Evolutionary conservation across 2,113 vertebrate genomes (phyloP), one percentile per base, ranked within the genome.

Genomic region (Coracopsis vasa): DNA sequence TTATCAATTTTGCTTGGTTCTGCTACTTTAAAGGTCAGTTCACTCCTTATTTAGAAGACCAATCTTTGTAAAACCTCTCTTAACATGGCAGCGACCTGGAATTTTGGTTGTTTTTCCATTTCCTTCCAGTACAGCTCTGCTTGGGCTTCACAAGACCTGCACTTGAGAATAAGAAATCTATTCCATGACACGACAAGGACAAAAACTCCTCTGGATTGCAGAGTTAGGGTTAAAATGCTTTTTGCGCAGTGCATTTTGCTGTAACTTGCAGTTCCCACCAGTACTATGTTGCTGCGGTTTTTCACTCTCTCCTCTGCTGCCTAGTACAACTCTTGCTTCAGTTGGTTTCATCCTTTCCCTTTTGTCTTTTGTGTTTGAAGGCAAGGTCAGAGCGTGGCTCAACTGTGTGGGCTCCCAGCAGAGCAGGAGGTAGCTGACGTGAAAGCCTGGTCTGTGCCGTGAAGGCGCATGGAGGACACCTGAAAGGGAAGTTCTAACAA

Each of bases 321-420:
- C 66, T 53, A 37, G 33, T 72, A 35, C 21, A n/a, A 73, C 47
- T 31, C 50, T 62, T n/a, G 47, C 87, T 96, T 73, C 69, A 51
- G 16, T 28, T 93, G 83, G 56, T 96, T 96, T 95, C 58, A 91
- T 87, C 47, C 47, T 58, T 93, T 91, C 79, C 74, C 84, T 97
- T 97, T 95, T 37, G 91, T 95, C 71, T 96, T 96, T 58, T 91
- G 5, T 31, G 53, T 97, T 98, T 98, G 90, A 97, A 97, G 94
- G 75, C 89, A 96, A 97, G 97, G 96, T 97, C 97, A 95, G 78
- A 48, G 48, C 84, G 72, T 31, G 0, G 3, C 53, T 44, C 10
- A 31, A 33, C 92, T 86, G 23, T 23, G 42, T 16, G 28, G 94
- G 80, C 92, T 97, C 96, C 94, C 96, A 45, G 94, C 87, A 92